Evolutionary conservation across 1,140 invertebrate genomes (phyloP), one percentile per base, ranked within the genome.

Genomic region (Pseudachorutes palmiensis): DNA sequence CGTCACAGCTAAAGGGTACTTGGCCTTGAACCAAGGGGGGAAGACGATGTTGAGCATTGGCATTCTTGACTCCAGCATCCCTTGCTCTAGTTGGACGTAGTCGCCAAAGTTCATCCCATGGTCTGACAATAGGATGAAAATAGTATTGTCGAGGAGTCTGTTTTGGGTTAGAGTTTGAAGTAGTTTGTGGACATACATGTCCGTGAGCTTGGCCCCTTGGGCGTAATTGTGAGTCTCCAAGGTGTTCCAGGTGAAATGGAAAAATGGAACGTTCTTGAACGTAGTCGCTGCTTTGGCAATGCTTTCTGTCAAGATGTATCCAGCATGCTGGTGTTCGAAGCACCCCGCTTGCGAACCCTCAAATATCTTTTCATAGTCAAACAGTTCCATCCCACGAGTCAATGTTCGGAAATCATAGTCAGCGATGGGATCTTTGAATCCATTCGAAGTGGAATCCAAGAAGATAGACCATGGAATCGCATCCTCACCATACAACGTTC

Each of bases 171-270:
- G 19, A 19, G 5, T 41, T 5, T 5, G 5, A 19, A 41, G 36
- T 41, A 41, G 19, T 5, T 41, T 19, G 36, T 41, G 36, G 36
- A 41, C 5, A 9, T 5, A 19, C 5, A 9, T 41, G 19, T 41
- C 36, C 36, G 19, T 9, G 36, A 9, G 19, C 5, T 5, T 41
- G 5, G 36, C 36, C 5, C 19, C 5, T 5, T 19, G 5, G 36
- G 19, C 5, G 36, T 9, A 5, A 19, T 41, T 19, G 75, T 92
- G 90, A 58, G 86, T 88, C 64, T 90, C 82, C 33, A 83, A 86
- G 51, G 87, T 87, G 5, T 85, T 83, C 89, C 89, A 92, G 76
- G 89, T 89, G 66, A 91, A 85, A 0, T 84, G 87, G 70, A 91
- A 91, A 70, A 78, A 81, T 5, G 19, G 36, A 9, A 9, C 19